Conservation (phyloP, 2,113 vertebrate species). For the Picathartes gymnocephalus region DNA sequence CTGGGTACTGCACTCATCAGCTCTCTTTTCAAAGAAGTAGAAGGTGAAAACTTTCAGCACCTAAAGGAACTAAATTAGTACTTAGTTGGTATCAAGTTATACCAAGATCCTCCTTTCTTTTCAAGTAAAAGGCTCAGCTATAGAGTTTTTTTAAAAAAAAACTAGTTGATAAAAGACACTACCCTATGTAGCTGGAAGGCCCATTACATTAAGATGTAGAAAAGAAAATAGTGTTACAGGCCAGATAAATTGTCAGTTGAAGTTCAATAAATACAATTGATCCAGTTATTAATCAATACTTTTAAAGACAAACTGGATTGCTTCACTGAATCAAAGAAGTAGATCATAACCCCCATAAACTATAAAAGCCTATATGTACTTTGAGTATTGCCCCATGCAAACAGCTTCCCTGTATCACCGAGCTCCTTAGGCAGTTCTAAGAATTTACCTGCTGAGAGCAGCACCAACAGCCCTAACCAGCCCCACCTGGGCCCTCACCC, state of each 20-base stretch:
- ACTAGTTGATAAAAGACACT: accelerated
- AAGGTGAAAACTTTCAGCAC: neutral
- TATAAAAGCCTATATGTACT: accelerated
- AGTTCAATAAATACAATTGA: neutral
- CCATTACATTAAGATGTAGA: accelerated
- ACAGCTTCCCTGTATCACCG: accelerated
- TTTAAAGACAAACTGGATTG: neutral
- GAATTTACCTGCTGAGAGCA: neutral
- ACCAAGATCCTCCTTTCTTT: accelerated
- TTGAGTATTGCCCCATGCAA: accelerated
- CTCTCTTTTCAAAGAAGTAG: neutral
- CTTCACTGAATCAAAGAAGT: accelerated
- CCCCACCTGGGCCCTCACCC: neutral
- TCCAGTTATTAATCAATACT: accelerated
- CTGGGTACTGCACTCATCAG: neutral
- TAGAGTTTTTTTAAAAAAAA: accelerated
- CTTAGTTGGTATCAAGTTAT: accelerated
- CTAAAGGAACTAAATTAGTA: accelerated
- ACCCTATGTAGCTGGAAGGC: accelerated
- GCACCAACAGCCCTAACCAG: neutral
- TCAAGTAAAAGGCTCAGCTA: accelerated
- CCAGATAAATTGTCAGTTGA: accelerated
- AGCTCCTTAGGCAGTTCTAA: accelerated
- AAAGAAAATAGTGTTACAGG: neutral
- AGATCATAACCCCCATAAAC: accelerated